phyloP scores from a whole-genome alignment of 2,888 invertebrate species.

The Acleris cristana region DNA sequence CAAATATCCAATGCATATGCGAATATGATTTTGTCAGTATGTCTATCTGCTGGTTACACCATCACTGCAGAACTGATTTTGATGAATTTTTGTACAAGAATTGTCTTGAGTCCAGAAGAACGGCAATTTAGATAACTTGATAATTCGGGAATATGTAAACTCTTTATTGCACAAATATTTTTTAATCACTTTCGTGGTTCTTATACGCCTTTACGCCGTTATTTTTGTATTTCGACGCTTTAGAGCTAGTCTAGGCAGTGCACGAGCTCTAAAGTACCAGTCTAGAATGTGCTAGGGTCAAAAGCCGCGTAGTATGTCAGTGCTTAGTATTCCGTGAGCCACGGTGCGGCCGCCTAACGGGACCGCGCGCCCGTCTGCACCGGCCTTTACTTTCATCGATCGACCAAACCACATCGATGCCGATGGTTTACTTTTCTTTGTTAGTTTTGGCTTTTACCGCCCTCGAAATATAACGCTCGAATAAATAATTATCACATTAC shows the following conservation, averaged over 20 bases:
- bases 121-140: too few relatives aligned
- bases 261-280: slow-evolving; percentile 74
- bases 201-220: neutral
- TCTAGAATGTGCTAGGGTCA: slow-evolving; percentile 83
- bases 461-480: slow-evolving; percentile 28
- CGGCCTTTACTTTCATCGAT: slow-evolving; percentile 83
- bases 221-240: slow-evolving; percentile 15
- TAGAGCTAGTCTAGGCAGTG: slow-evolving; percentile 49
- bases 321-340: slow-evolving; percentile 81
- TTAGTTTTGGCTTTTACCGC: slow-evolving; percentile 66
- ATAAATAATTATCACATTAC: slow-evolving; percentile 18
- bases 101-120: too few relatives aligned
- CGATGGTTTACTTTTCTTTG: slow-evolving; percentile 82
- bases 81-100: too few relatives aligned
- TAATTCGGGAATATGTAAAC: too few relatives aligned
- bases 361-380: slow-evolving; percentile 72
- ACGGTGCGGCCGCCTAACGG: slow-evolving; percentile 77
- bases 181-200: neutral
- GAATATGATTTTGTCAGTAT: too few relatives aligned
- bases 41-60: too few relatives aligned
- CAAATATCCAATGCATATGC: too few relatives aligned
- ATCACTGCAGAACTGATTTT: too few relatives aligned
- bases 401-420: slow-evolving; percentile 71
- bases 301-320: slow-evolving; percentile 83
- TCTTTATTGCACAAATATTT: neutral